Conservation (phyloP, 2,888 invertebrate species). For the Aphidius colemani region DNA sequence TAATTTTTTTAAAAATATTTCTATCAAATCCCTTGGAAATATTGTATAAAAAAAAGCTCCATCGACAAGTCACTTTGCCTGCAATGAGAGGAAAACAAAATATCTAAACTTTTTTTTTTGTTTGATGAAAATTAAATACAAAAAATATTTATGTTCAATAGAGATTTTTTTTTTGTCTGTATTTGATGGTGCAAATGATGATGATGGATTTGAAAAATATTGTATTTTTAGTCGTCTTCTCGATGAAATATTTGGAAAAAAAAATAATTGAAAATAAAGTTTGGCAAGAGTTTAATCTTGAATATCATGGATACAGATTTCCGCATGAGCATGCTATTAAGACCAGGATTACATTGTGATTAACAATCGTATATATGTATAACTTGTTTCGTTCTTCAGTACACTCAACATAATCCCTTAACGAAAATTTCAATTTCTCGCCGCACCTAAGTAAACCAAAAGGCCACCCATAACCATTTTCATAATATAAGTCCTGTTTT, state of each 20-base stretch:
- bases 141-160: no score
- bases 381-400: conserved; percentile 42
- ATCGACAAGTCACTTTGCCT: no score
- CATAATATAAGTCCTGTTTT: conserved; percentile 19
- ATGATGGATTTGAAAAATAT: no score
- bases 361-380: conserved; percentile 40
- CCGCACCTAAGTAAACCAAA: conserved; percentile 51
- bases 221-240: no score
- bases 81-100: no score
- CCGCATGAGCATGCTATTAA: conserved; percentile 39
- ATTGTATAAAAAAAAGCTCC: no score
- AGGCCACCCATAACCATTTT: conserved; percentile 22
- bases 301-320: not conserved
- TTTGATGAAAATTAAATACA: not conserved
- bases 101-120: not conserved
- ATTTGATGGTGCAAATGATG: no score
- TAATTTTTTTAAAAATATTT: no score
- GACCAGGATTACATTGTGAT: conserved; percentile 52
- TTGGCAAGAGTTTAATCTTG: no score
- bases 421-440: conserved; percentile 59
- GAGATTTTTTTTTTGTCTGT: not conserved
- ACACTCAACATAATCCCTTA: conserved; percentile 52
- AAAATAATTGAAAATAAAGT: no score
- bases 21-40: no score
- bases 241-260: no score